Percentiles rank a stretch among this genome's conserved stretches.
These are phyloP conservation scores for Acipenser transmontanus DNA, from an alignment of 2,797 vertebrate species.

Conservation along the genomic window DNA sequence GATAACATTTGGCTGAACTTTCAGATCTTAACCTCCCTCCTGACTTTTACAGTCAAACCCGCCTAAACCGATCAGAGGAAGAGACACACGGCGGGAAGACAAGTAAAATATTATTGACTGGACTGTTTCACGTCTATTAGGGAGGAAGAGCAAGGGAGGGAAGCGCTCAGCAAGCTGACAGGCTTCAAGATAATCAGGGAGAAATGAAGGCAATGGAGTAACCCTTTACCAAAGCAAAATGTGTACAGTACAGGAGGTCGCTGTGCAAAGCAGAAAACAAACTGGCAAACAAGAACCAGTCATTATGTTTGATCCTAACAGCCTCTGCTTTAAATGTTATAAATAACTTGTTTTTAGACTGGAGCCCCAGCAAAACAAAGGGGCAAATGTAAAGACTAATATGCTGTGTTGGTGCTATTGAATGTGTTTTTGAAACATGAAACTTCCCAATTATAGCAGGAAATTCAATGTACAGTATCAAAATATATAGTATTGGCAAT, in stretches of 20 bases:
- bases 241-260: constrained; percentile 49
- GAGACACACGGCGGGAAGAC: constrained; percentile 64
- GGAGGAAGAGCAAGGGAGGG: constrained; percentile 60
- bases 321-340: constrained; percentile 21
- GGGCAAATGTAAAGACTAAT: constrained; percentile 12
- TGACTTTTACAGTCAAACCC: constrained; percentile 76
- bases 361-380: constrained; percentile 15
- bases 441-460: background rate
- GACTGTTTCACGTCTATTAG: constrained; percentile 74
- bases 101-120: constrained; percentile 73
- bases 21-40: constrained; percentile 86
- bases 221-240: constrained; percentile 55
- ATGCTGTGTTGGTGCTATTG: background rate
- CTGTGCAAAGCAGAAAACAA: constrained; percentile 39
- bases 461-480: background rate
- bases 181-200: constrained; percentile 81
- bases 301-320: constrained; percentile 33
- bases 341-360: constrained; percentile 10
- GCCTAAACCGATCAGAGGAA: constrained; percentile 68
- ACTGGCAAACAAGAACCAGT: constrained; percentile 27
- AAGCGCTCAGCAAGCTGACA: constrained; percentile 62
- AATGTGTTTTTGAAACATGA: background rate
- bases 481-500: too few species aligned
- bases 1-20: constrained; percentile 99
- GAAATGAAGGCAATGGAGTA: constrained; percentile 56